phyloP scores from a whole-genome alignment of 2,888 invertebrate genomes.

The Pterostichus niger region DNA sequence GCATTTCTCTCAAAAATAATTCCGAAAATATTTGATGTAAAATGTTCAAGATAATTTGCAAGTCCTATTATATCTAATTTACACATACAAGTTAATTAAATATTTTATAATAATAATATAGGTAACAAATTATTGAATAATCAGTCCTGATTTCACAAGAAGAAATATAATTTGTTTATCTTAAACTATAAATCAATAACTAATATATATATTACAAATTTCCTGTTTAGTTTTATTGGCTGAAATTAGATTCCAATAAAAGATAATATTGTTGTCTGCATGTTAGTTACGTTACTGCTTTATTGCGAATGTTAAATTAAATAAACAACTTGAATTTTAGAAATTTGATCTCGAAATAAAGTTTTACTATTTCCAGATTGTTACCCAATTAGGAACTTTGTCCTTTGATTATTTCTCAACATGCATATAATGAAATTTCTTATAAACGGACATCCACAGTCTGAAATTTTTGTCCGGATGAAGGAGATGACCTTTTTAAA shows the following conservation, averaged over 20 bases:
- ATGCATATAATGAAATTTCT: too few species aligned
- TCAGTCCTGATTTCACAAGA: conserved; percentile 28
- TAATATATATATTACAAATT: conserved; percentile 35
- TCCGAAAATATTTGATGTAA: too few species aligned
- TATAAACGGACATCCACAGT: too few species aligned
- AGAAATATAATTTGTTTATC: conserved; percentile 36
- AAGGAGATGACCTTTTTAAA: too few species aligned
- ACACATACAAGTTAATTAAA: too few species aligned
- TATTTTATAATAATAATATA: neutral
- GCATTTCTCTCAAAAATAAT: too few species aligned
- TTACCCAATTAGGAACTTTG: conserved; percentile 5
- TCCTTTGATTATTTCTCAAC: neutral
- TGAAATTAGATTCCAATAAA: conserved; percentile 44
- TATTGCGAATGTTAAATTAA: neutral
- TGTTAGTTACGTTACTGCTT: neutral
- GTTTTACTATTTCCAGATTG: conserved; percentile 30
- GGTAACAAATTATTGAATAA: conserved; percentile 17
- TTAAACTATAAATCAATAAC: conserved; percentile 6
- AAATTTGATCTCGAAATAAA: conserved; percentile 1
- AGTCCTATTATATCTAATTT: too few species aligned
- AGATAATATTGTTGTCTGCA: conserved; percentile 14
- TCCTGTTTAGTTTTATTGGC: conserved; percentile 41
- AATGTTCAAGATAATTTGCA: too few species aligned
- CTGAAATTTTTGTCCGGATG: too few species aligned
- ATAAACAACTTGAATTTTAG: neutral